Conservation (phyloP, 2,113 vertebrate genomes). For the Cnemophilus loriae region DNA sequence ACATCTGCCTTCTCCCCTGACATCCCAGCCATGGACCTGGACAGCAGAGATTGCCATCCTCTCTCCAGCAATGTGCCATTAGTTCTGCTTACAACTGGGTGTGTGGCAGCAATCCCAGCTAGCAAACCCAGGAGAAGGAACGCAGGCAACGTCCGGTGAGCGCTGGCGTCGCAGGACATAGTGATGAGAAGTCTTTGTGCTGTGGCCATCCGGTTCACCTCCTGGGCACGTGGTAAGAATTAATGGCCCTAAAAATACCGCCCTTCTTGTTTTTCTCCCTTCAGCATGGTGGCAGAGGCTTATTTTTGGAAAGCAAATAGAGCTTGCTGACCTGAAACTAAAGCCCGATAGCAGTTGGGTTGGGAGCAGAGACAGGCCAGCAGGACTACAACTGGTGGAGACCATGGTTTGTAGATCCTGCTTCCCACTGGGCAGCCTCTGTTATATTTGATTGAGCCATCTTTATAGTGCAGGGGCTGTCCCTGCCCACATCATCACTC, state of each 20-base stretch:
- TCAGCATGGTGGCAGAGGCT: constrained; percentile 91
- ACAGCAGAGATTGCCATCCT: constrained; percentile 84
- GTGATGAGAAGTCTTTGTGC: constrained; percentile 89
- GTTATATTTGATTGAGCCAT: constrained; percentile 72
- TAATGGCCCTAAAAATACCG: constrained; percentile 98
- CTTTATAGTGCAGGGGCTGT: constrained; percentile 76
- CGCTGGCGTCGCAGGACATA: constrained; percentile 87
- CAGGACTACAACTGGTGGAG: constrained; percentile 73
- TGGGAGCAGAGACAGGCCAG: constrained; percentile 74
- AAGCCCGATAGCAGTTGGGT: constrained; percentile 77
- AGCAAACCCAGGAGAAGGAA: constrained; percentile 82
- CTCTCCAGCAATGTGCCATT: constrained; percentile 84
- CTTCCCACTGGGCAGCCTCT: constrained; percentile 61
- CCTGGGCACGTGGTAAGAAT: constrained; percentile 94
- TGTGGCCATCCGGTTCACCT: constrained; percentile 91
- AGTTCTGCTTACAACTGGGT: constrained; percentile 78
- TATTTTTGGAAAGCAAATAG: constrained; percentile 93
- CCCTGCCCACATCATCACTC: constrained; percentile 81
- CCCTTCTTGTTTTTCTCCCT: constrained; percentile 93
- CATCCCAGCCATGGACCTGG: constrained; percentile 86
- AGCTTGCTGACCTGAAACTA: constrained; percentile 88
- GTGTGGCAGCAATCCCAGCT: constrained; percentile 79
- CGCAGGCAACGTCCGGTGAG: constrained; percentile 82
- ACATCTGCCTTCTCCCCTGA: constrained; percentile 85
- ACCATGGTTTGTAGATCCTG: constrained; percentile 84